phyloP scores from a whole-genome alignment of 2,797 vertebrate species.

The Alcedo quadribrachys region DNA sequence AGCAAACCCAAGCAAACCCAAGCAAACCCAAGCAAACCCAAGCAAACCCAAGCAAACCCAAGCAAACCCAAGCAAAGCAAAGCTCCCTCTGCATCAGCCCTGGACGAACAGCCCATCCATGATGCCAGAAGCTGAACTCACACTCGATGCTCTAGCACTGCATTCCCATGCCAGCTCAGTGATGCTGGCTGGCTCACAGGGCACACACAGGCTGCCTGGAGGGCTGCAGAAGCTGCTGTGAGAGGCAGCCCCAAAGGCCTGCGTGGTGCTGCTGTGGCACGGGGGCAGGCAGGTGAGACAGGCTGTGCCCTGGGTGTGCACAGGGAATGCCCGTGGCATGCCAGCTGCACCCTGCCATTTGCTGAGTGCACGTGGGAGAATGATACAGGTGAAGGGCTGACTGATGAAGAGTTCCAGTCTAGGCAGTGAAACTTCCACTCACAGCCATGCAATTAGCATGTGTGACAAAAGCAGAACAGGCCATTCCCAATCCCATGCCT shows the following conservation, averaged over 20 bases:
- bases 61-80: no score
- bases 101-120: neutral
- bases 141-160: no score
- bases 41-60: no score
- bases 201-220: neutral
- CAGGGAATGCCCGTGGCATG: no score
- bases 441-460: neutral
- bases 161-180: no score
- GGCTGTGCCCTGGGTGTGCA: neutral
- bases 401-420: neutral
- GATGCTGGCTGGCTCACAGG: no score
- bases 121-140: neutral
- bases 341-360: neutral
- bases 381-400: neutral
- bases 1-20: no score
- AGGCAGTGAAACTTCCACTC: neutral
- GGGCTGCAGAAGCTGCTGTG: neutral
- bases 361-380: neutral
- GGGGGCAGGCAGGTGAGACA: neutral
- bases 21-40: no score
- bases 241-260: neutral
- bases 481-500: neutral
- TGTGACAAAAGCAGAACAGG: neutral
- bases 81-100: neutral
- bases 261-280: rapidly evolving